Base-by-base conservation (phyloP, 2,113 vertebrate genomes). In the Himantopus leucocephalus region DNA sequence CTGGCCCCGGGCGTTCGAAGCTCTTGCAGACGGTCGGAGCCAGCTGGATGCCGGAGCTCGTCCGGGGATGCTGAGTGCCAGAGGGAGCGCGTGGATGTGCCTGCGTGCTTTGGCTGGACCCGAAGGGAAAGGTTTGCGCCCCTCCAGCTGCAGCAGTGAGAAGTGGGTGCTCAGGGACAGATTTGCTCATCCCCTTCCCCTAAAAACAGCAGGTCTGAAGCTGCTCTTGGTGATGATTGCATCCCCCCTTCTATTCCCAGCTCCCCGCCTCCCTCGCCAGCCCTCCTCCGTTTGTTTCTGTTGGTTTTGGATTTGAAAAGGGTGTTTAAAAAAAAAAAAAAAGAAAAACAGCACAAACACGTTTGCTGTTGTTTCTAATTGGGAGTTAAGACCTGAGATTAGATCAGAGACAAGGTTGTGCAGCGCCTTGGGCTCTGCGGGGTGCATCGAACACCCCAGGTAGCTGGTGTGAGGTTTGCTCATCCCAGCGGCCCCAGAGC, bases 1-100 rank as follows among this genome's bases (percentile, higher is more conserved):
- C 34, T 60, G 71, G 68, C 58, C 72, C 23, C 0, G 0, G 45
- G 74, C 12, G 0, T 12, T 41, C 2, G n/a, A 62, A 55, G 72
- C 59, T 74, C 59, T 88, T 11, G 29, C 79, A 58, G 79, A 5
- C 0, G 50, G 39, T 39, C n/a, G n/a, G 71, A 92, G 82, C 67
- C 74, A 76, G 75, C 39, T 39, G 48, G 21, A 27, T 39, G 48
- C 3, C 5, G 3, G 71, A 67, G 72, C 79, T 93, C 8, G 2
- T 35, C n/a, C 4, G 0, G 82, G 73, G 88, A 14, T n/a, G 73
- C 72, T 12, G 63, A 29, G 66, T 1, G 3, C 59, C 19, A 72
- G 62, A 18, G 9, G 50, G 60, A 55, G 50, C 3, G 2, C 3
- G 0, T 2, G 58, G 71, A 26, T 45, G 35, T 21, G 64, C 52